Evolutionary conservation across 2,113 vertebrate species (phyloP).

Genomic region (Halcyon malimbica): DNA sequence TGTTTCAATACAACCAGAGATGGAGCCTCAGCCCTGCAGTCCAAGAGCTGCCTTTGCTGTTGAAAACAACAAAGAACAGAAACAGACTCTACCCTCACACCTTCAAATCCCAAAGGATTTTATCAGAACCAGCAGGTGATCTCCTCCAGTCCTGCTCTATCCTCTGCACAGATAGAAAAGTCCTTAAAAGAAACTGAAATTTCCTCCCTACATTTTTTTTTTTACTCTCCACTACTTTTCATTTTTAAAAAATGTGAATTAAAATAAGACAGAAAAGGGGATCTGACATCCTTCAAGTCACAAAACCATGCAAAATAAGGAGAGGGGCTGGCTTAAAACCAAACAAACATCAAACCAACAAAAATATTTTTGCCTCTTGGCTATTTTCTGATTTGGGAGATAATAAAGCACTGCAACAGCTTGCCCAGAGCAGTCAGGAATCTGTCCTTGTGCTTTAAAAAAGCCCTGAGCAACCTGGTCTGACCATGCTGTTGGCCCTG

Average conservation of each 20-base stretch:
- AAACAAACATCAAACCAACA: not conserved
- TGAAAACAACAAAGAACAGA: slow-evolving; percentile 33
- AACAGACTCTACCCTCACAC: slow-evolving; percentile 7
- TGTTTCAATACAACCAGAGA: not conserved
- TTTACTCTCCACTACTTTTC: not conserved
- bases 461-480: not conserved
- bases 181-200: not conserved
- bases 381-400: not conserved
- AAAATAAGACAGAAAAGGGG: not conserved
- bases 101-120: slow-evolving; percentile 51
- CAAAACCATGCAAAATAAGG: not conserved
- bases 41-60: not conserved
- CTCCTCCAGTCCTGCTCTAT: not conserved
- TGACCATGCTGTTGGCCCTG: not conserved
- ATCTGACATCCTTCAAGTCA: not conserved
- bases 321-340: not conserved
- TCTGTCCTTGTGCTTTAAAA: not conserved
- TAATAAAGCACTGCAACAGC: not conserved
- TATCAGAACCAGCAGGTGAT: slow-evolving; percentile 34
- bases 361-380: not conserved
- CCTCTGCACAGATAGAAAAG: not conserved
- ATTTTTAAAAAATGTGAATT: not conserved
- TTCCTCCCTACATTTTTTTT: not conserved
- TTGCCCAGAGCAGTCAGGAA: not conserved
- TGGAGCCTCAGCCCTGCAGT: not conserved